These are phyloP conservation scores for Acrocera orbiculus DNA, from an alignment of 2,888 invertebrate species.

Conservation along the genomic window DNA sequence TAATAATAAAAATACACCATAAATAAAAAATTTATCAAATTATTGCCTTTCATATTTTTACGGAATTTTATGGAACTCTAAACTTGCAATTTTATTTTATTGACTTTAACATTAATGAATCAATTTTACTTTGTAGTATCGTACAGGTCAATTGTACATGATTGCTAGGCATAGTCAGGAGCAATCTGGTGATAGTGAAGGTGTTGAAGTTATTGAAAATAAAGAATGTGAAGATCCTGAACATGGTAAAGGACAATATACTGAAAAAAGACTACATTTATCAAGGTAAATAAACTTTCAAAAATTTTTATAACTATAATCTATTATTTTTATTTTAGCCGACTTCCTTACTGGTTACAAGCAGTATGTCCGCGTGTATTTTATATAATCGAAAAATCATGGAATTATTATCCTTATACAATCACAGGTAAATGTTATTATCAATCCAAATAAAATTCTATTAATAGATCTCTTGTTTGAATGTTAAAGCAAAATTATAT, in stretches of 20 bases:
- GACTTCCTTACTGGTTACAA: slow-evolving; percentile 79
- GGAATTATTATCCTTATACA: slow-evolving; percentile 89
- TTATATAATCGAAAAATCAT: slow-evolving; percentile 84
- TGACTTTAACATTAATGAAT: too few relatives aligned
- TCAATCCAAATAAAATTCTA: too few relatives aligned
- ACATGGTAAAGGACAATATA: slow-evolving; percentile 72
- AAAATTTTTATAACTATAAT: not conserved
- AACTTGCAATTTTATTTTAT: too few relatives aligned
- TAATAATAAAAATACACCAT: too few relatives aligned
- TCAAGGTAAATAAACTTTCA: slow-evolving; percentile 43
- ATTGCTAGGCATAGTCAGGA: slow-evolving; percentile 85
- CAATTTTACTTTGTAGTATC: slow-evolving; percentile 42
- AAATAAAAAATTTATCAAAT: too few relatives aligned
- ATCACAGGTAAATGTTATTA: slow-evolving; percentile 45
- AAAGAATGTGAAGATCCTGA: slow-evolving; percentile 57
- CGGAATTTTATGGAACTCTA: too few relatives aligned
- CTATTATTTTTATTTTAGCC: slow-evolving; percentile 38
- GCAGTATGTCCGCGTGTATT: slow-evolving; percentile 75
- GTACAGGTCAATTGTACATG: slow-evolving; percentile 85
- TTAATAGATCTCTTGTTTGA: too few relatives aligned
- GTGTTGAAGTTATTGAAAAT: slow-evolving; percentile 80
- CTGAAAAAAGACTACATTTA: slow-evolving; percentile 78
- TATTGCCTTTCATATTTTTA: not conserved
- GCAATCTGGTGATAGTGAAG: slow-evolving; percentile 77
- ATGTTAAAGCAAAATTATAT: too few relatives aligned